These are phyloP conservation scores for Corvus cornix DNA, from an alignment of 2,113 vertebrate species.

Conservation along the genomic window DNA sequence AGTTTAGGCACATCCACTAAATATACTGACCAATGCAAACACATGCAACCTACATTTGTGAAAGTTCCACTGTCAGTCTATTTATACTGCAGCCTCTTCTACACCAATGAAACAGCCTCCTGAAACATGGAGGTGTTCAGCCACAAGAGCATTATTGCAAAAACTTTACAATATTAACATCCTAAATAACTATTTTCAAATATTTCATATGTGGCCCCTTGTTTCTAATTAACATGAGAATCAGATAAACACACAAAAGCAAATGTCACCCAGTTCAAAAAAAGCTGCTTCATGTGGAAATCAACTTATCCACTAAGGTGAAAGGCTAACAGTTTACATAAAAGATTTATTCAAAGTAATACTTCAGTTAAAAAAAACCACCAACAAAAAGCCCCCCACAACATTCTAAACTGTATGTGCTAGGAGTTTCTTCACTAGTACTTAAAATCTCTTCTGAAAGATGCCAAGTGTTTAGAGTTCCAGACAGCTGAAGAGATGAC, in stretches of 20 bases:
- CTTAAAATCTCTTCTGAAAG: neutral
- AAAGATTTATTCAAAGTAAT: neutral
- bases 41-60: neutral
- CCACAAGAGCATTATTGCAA: neutral
- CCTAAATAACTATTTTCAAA: neutral
- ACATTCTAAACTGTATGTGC: neutral
- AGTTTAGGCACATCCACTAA: neutral
- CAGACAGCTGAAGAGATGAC: neutral
- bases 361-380: neutral
- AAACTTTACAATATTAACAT: neutral
- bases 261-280: neutral
- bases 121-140: neutral
- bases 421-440: neutral
- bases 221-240: neutral
- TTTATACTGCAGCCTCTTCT: neutral
- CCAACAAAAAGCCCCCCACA: accelerated
- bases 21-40: neutral
- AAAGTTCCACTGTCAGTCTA: neutral
- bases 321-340: neutral
- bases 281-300: neutral
- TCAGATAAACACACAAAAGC: neutral
- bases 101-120: neutral
- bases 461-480: neutral
- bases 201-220: neutral
- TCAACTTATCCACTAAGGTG: neutral